Evolutionary conservation across 92 coral and sea anemone species (phyloP), one percentile per base, ranked within the genome.

Genomic region (Desmophyllum pertusum): DNA sequence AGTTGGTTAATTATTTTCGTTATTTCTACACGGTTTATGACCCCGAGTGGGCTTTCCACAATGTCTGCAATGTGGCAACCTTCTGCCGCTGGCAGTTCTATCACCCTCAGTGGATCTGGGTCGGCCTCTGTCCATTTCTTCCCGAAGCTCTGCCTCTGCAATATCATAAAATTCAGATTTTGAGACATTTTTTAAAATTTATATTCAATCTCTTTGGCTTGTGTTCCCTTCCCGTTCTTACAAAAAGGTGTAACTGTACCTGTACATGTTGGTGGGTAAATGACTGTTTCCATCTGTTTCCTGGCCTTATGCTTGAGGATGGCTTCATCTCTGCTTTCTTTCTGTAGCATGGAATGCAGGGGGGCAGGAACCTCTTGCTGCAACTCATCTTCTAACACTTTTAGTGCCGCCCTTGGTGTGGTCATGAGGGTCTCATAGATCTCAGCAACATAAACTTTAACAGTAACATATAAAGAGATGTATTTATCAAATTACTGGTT

Each of bases 381-480:
- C 14, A 89, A 71, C 35, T 76, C 85, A 10, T 84, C 72, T 42
- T 80, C 81, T 17, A 89, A 15, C 10, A 17, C 38, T 57, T 73
- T 80, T 2, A 89, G 79, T 13, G 79, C 86, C 25, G 30, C 79
- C 66, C 83, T 35, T 2, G 84, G 70, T 18, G 86, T 67, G 61
- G 29, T 61, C 8, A 80, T 40, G 21, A 89, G 36, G 17, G 72
- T 57, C 2, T 85, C 40, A 30, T 73, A 89, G 73, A 89, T 84
- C 9, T 89, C 83, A 11, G 61, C 70, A 40, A 89, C 92, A 84
- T 89, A 85, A 27, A 46, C 92, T 85, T 81, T 14, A 68, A 38
- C 62, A n/a, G 66, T 6, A 73, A 11, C 6, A 57, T 53, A 53
- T 21, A 21, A 19, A 53, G 61, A n/a, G n/a, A n/a, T n/a, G n/a